Conservation (phyloP, 2,113 vertebrate species). For the Pseudorectes ferrugineus region DNA sequence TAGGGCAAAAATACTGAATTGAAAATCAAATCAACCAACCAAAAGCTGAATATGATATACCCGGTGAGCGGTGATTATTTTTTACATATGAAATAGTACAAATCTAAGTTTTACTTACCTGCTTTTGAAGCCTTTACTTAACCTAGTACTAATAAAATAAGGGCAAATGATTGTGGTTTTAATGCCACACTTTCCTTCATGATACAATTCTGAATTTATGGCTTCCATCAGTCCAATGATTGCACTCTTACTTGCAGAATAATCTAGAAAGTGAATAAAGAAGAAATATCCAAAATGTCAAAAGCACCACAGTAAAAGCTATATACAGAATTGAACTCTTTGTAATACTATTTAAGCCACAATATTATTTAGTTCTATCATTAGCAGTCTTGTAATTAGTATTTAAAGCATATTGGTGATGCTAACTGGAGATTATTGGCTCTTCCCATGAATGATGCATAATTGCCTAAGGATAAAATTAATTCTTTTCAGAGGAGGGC, state of each 20-base stretch:
- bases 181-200: slow-evolving; percentile 72
- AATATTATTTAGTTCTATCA: not conserved
- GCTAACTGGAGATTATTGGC: not conserved
- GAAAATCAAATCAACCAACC: not conserved
- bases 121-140: slow-evolving; percentile 72
- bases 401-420: not conserved
- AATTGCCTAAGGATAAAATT: not conserved
- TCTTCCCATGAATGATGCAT: not conserved
- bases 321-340: not conserved
- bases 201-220: slow-evolving; percentile 75
- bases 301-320: not conserved
- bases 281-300: not conserved
- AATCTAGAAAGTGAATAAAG: slow-evolving; percentile 69
- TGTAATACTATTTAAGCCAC: not conserved
- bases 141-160: slow-evolving; percentile 77
- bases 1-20: not conserved
- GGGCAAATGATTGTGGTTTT: slow-evolving; percentile 86
- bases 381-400: not conserved
- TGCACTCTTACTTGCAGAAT: slow-evolving; percentile 74
- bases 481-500: not conserved
- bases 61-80: not conserved
- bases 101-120: slow-evolving; percentile 63
- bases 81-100: not conserved
- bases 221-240: slow-evolving; percentile 80
- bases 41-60: not conserved